Percentiles rank a stretch among this genome's conserved stretches.
Conservation (phyloP, 2,888 invertebrate genomes). For the Parthenolecanium corni region DNA sequence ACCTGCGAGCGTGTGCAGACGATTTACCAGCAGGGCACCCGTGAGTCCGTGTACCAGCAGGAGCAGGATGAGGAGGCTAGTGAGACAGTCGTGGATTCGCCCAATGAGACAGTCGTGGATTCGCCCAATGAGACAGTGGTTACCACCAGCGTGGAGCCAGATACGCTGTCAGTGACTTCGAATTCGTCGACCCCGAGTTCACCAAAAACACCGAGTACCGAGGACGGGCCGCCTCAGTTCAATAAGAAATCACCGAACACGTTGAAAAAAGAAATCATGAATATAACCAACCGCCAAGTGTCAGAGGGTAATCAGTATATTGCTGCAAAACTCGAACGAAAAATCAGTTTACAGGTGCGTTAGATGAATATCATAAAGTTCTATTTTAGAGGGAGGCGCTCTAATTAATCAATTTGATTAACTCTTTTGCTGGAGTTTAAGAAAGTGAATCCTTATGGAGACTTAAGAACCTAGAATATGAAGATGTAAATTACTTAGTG, state of each 20-base stretch:
- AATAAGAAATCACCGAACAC: slow-evolving; percentile 22
- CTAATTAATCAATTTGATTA: no score
- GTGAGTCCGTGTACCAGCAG: slow-evolving; percentile 9
- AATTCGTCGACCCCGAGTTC: not conserved
- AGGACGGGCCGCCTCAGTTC: not conserved
- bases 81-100: not conserved
- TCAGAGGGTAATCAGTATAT: not conserved
- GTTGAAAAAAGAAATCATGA: slow-evolving; percentile 19
- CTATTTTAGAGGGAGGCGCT: no score
- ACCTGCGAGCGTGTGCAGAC: slow-evolving; percentile 4
- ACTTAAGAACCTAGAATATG: no score
- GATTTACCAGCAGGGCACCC: not conserved
- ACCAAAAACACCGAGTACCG: not conserved
- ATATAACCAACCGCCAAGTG: slow-evolving; percentile 1
- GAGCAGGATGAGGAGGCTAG: not conserved
- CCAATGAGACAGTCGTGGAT: not conserved
- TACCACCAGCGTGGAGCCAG: not conserved
- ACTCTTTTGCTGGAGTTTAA: no score
- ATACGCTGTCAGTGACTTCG: not conserved
- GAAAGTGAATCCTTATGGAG: no score
- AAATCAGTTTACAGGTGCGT: not conserved
- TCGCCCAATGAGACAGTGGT: not conserved
- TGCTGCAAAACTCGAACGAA: not conserved
- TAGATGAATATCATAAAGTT: not conserved
- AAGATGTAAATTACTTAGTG: no score